These are phyloP conservation scores for Acrocephalus scirpaceus DNA, from an alignment of 2,797 vertebrate species.

Conservation along the genomic window DNA sequence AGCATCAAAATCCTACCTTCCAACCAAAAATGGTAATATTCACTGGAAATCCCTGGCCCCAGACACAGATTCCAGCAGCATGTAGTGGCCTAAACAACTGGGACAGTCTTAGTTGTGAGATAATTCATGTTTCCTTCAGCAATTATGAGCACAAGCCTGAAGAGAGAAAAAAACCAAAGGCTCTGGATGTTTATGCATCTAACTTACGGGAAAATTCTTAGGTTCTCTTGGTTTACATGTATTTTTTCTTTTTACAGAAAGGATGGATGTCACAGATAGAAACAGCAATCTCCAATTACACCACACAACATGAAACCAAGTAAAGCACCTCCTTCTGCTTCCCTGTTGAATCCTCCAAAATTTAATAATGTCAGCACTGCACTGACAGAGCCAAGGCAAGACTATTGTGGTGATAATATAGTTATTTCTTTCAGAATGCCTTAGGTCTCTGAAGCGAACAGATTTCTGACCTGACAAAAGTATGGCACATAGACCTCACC, in stretches of 20 bases:
- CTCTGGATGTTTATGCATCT: background rate
- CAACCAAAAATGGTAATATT: background rate
- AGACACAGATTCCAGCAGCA: background rate
- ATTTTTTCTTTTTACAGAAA: constrained; percentile 79
- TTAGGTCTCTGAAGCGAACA: background rate
- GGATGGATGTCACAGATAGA: constrained; percentile 87
- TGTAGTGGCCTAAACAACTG: background rate
- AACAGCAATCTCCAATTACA: constrained; percentile 76
- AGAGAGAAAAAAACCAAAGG: background rate
- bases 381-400: background rate
- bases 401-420: background rate
- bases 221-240: background rate
- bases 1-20: background rate
- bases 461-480: background rate
- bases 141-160: background rate
- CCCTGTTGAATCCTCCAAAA: constrained; percentile 85
- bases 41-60: background rate
- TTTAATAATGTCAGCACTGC: constrained; percentile 71
- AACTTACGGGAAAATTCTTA: background rate
- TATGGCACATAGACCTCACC: background rate
- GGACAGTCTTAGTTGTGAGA: background rate
- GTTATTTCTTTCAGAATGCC: background rate
- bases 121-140: background rate
- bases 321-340: constrained; percentile 68
- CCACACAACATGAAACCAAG: constrained; percentile 53